Evolutionary conservation across 2,113 vertebrate species (phyloP).

Genomic region (Platanista minor): DNA sequence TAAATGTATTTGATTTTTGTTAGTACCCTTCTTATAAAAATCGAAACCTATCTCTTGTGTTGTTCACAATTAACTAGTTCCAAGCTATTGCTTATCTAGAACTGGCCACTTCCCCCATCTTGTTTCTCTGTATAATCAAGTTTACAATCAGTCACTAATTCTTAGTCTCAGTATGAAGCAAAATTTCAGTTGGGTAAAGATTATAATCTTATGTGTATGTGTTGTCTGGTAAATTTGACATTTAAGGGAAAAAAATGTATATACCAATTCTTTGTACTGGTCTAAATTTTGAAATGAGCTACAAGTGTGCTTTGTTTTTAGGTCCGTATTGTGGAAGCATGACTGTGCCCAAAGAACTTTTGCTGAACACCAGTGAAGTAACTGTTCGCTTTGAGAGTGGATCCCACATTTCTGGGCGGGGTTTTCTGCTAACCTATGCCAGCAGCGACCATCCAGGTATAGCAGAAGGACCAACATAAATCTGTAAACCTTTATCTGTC

Average conservation of each 20-base stretch:
- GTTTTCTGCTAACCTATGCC: conserved; percentile 88
- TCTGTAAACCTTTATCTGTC: background rate
- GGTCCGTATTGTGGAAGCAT: conserved; percentile 85
- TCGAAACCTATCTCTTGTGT: background rate
- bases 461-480: background rate
- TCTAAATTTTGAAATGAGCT: conserved; percentile 54
- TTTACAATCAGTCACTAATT: background rate
- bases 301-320: conserved; percentile 71
- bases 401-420: conserved; percentile 86
- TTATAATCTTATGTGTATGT: background rate
- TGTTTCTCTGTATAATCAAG: background rate
- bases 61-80: background rate
- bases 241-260: background rate
- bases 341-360: conserved; percentile 77
- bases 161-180: background rate
- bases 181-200: background rate
- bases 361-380: conserved; percentile 83
- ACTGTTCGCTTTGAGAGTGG: conserved; percentile 86
- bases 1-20: background rate
- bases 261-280: background rate
- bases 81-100: background rate
- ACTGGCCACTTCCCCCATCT: background rate
- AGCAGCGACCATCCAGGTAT: conserved; percentile 88
- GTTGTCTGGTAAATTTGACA: background rate
- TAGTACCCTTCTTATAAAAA: background rate